These are phyloP conservation scores for Nemoura dubitans DNA, from an alignment of 2,888 invertebrate species.

Conservation along the genomic window DNA sequence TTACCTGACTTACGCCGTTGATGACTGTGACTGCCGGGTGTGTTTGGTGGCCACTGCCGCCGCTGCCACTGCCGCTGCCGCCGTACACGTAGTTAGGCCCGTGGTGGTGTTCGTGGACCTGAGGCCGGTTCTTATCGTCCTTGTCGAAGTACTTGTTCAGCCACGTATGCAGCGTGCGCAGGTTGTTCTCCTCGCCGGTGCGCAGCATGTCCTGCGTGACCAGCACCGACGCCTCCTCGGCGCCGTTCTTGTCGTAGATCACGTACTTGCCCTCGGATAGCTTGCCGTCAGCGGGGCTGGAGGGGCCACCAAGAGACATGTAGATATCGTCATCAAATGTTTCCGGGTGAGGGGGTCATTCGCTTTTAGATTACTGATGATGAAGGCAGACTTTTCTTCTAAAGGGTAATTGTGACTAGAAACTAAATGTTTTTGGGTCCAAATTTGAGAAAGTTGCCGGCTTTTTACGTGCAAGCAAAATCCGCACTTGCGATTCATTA, in stretches of 20 bases:
- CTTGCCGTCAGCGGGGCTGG: neutral
- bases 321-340: too few species aligned
- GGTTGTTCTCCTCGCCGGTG: neutral
- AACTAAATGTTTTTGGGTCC: too few species aligned
- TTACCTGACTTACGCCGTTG: neutral
- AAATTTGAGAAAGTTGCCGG: too few species aligned
- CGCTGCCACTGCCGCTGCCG: neutral
- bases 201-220: neutral
- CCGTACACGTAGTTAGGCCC: neutral
- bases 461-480: too few species aligned
- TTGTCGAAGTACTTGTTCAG: slow-evolving; percentile 2
- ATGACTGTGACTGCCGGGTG: neutral
- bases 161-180: neutral
- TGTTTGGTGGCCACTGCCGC: neutral
- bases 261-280: neutral
- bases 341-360: too few species aligned
- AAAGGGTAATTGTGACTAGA: too few species aligned
- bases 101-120: neutral
- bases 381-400: too few species aligned
- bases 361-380: too few species aligned
- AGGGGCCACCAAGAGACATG: too few species aligned
- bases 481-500: too few species aligned
- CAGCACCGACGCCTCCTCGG: neutral
- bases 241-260: neutral
- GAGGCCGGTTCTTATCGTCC: neutral